Base-by-base conservation (phyloP, 1,140 invertebrate genomes). In the Bursaphelenchus mucronatus region DNA sequence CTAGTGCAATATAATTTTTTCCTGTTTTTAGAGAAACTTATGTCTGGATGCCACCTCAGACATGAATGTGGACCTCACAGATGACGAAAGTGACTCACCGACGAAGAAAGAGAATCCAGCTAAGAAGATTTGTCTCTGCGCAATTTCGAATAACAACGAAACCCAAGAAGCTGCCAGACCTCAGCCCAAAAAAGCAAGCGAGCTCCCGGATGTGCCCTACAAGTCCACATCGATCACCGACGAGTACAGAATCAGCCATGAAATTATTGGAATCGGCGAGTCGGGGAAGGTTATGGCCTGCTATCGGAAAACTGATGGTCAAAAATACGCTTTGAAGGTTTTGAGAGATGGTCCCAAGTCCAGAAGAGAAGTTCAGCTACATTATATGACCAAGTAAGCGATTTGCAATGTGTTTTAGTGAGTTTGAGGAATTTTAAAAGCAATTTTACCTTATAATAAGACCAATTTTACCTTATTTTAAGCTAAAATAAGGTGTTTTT, bases 261-360 rank as follows among this genome's bases (percentile, higher is more conserved):
- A 88, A 72, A 93, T 97, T 11, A 86, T 98, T 47, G 94, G 94
- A n/a, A 86, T 96, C 39, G 94, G 94, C 13, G 97, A 97, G 70
- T 97, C 95, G 82, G 94, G 94, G 45, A 96, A 96, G 87, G 87
- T 87, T 41, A 83, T 87, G 45, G 85, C 86, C 73, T 90, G 89
- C 82, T 89, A 85, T 70, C 85, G 85, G 19, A 88, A 87, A 70
- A 83, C 83, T 56, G 88, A 85, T 9, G 85, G 87, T 73, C 82
- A 87, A 73, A 92, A 92, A 82, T 92, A 86, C 82, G 92, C 92
- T 6, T 83, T 95, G 13, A 94, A 94, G 87, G 90, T 92, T 82
- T 83, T 98, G 8, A 86, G 91, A 69, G 94, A 97, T 83, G 90
- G 88, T 74, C 84, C 88, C 3, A 97, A 97, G 83, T 90, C 94